A percentile compares a stretch with the other conserved stretches of the same genome.
Evolutionary conservation across 2,797 vertebrate species (phyloP).

Genomic region (Stomatorhinus walkeri): DNA sequence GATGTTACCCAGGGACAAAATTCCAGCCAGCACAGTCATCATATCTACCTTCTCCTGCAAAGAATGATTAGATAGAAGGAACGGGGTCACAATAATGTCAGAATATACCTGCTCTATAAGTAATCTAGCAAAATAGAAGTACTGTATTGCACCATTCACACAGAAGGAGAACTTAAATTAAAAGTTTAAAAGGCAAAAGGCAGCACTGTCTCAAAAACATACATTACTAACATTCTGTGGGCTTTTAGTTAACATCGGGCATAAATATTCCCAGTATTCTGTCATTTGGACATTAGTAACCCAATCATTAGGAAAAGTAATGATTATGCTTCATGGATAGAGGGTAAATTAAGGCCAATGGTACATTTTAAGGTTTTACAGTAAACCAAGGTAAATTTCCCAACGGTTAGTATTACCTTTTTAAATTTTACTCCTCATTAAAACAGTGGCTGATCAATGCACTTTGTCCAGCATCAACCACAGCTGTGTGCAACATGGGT

Average conservation of each 20-base stretch:
- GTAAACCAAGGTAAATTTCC: neutral
- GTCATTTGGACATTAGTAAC: neutral
- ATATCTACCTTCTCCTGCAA: conserved; percentile 64
- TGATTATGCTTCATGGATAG: neutral
- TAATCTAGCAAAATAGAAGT: neutral
- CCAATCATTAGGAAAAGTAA: neutral
- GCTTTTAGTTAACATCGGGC: neutral
- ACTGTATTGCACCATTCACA: neutral
- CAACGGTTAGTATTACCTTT: neutral
- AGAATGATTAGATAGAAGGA: neutral
- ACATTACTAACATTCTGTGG: neutral
- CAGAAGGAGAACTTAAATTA: neutral
- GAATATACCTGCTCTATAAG: neutral
- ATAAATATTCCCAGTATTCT: neutral
- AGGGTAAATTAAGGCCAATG: neutral
- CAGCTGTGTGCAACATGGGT: neutral
- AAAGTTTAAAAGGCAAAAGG: neutral
- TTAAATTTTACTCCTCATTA: neutral
- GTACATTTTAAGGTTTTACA: neutral
- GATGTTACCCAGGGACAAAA: conserved; percentile 65
- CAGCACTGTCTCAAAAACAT: neutral
- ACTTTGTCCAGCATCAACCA: neutral
- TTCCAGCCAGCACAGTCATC: conserved; percentile 61
- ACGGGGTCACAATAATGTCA: neutral
- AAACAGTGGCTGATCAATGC: neutral